Evolutionary conservation across 2,797 vertebrate species (phyloP).

Genomic region (Acanthis flammea): DNA sequence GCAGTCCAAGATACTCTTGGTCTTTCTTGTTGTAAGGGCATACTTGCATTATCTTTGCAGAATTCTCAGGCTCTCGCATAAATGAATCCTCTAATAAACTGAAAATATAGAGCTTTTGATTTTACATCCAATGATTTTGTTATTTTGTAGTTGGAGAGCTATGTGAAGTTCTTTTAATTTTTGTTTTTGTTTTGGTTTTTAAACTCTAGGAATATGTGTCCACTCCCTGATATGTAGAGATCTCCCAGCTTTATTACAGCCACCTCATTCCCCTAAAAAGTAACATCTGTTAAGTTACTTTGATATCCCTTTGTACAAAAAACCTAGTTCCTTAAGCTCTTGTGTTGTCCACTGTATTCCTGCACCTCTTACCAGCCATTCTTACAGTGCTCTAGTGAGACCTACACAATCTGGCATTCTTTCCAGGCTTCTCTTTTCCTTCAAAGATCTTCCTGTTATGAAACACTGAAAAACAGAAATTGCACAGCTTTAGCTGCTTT

Average conservation of each 20-base stretch:
- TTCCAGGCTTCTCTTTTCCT: background rate
- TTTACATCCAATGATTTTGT: background rate
- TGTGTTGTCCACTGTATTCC: background rate
- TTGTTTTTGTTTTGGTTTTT: background rate
- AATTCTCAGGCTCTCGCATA: background rate
- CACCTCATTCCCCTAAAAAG: background rate
- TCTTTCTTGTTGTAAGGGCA: background rate
- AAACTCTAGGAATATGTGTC: background rate
- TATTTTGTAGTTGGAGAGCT: background rate
- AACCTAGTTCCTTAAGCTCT: background rate
- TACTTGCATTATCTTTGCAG: background rate
- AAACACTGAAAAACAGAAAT: background rate
- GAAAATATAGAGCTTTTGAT: background rate
- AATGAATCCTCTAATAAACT: background rate
- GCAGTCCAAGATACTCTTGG: background rate
- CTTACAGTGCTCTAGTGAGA: background rate
- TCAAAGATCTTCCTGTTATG: background rate
- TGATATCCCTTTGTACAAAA: background rate
- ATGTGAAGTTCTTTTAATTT: fast-evolving
- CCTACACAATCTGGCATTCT: background rate
- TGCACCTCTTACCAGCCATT: background rate
- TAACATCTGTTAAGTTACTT: background rate
- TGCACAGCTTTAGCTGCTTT: background rate
- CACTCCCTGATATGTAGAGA: background rate
- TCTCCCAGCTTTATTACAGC: background rate